phyloP scores from a whole-genome alignment of 2,797 vertebrate species.

The Cygnus olor region DNA sequence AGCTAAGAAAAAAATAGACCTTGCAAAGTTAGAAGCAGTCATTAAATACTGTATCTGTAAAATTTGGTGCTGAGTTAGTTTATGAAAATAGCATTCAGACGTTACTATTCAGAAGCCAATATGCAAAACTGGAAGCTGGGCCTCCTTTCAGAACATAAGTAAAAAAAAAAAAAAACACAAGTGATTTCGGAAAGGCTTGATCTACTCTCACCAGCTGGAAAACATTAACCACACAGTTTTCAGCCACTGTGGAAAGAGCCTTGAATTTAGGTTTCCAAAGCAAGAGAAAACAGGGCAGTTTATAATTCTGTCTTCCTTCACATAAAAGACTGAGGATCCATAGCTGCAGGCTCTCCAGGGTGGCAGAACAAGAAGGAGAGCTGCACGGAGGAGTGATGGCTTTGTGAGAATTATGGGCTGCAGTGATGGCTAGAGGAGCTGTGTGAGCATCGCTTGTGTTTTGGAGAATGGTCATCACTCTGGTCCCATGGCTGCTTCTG shows the following conservation, averaged over 20 bases:
- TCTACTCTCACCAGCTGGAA: neutral
- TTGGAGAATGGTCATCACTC: neutral
- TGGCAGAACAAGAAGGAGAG: neutral
- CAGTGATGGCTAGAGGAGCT: neutral
- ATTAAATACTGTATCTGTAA: neutral
- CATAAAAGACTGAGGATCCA: neutral
- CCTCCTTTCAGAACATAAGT: neutral
- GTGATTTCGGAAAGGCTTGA: neutral
- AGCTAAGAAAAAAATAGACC: neutral
- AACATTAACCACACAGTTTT: neutral
- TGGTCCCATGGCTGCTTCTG: neutral
- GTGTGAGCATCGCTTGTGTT: neutral
- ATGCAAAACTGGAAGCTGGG: neutral
- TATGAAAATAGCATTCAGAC: neutral
- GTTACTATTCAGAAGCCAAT: neutral
- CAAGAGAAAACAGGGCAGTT: neutral
- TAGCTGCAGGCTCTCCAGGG: neutral
- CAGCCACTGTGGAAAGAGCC: neutral
- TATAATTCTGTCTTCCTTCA: neutral
- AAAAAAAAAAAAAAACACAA: neutral
- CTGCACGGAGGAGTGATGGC: neutral
- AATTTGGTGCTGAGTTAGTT: neutral
- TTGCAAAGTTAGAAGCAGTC: neutral
- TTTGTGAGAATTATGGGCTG: neutral
- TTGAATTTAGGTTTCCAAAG: slow-evolving; percentile 21